Percentiles rank a stretch among this genome's conserved stretches.
These are phyloP conservation scores for Leucophenga varia DNA, from an alignment of 1,140 invertebrate genomes.

Conservation along the genomic window DNA sequence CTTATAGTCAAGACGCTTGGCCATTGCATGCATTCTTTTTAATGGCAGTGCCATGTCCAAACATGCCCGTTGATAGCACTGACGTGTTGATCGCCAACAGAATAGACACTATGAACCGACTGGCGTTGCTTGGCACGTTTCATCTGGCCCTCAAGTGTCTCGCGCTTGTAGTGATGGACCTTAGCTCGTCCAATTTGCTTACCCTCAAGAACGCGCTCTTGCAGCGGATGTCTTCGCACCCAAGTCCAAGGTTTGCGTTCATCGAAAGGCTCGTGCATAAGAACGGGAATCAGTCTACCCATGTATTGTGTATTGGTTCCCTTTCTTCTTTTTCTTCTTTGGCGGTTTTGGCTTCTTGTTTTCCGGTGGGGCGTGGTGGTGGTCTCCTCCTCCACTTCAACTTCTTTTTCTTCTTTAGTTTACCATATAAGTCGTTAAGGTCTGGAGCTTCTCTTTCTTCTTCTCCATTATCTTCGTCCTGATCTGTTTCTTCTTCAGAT, in stretches of 20 bases:
- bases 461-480: neutral
- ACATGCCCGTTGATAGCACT: too few species aligned
- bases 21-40: too few species aligned
- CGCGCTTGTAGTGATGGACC: constrained; percentile 1
- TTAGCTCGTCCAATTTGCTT: neutral
- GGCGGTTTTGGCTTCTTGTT: neutral
- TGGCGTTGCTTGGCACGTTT: neutral
- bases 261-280: constrained; percentile 16
- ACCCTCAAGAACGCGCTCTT: neutral
- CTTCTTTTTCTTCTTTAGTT: neutral
- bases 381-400: neutral
- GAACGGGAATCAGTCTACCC: constrained; percentile 3
- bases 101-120: constrained; percentile 3
- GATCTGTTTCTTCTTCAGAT: neutral
- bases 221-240: constrained; percentile 13
- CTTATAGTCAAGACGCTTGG: too few species aligned
- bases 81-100: neutral
- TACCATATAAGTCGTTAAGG: neutral
- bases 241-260: constrained; percentile 3
- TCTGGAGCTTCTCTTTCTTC: neutral
- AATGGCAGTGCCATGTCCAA: too few species aligned
- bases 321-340: neutral
- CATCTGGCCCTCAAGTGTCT: neutral
- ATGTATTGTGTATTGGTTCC: constrained; percentile 1
- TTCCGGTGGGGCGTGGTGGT: neutral